phyloP scores from a whole-genome alignment of 2,113 vertebrate genomes.

The Jaculus jaculus region DNA sequence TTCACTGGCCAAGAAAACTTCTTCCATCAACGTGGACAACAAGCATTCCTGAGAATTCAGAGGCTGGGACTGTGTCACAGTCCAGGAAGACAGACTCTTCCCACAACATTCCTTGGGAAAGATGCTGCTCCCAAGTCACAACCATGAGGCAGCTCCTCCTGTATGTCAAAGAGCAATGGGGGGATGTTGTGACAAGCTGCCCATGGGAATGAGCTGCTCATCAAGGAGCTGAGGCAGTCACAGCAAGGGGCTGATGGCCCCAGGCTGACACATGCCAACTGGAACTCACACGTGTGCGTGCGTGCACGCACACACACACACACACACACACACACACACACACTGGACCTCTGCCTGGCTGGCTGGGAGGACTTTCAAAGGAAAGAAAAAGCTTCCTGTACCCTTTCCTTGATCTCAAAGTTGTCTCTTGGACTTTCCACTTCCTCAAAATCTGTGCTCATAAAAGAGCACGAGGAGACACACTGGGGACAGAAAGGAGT shows the following conservation, averaged over 20 bases:
- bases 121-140: not conserved
- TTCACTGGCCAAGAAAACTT: not conserved
- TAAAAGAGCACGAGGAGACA: not conserved
- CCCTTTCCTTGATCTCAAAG: constrained; percentile 18
- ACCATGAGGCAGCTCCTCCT: accelerated
- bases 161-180: not conserved
- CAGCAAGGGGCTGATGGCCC: accelerated
- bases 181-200: not conserved
- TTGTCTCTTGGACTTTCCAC: not conserved
- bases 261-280: not conserved
- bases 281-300: not conserved
- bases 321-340: too few relatives aligned
- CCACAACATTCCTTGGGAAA: not conserved
- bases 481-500: not conserved
- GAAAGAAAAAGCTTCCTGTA: constrained; percentile 54
- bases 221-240: not conserved
- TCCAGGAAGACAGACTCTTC: not conserved
- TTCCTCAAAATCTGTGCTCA: not conserved
- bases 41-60: not conserved
- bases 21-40: accelerated
- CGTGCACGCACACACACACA: too few relatives aligned
- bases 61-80: not conserved
- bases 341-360: not conserved
- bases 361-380: not conserved
- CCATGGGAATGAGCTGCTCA: not conserved